Evolutionary conservation across 1,140 invertebrate genomes (phyloP).

Genomic region (Formica selysi): DNA sequence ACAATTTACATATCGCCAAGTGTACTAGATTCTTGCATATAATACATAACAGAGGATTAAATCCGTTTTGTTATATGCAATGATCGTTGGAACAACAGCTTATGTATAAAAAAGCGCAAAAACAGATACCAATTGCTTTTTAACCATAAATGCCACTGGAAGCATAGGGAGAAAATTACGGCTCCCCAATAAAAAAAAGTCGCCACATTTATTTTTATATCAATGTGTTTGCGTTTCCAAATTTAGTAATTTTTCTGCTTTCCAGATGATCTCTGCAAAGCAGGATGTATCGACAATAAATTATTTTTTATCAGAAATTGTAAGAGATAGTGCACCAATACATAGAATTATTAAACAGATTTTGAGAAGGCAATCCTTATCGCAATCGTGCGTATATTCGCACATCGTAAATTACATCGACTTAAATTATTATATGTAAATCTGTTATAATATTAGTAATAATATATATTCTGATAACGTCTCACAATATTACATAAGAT

Average conservation of each 20-base stretch:
- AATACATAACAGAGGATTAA: neutral
- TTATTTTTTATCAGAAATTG: too few species aligned
- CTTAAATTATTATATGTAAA: neutral
- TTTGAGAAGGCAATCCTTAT: too few species aligned
- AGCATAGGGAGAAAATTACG: neutral
- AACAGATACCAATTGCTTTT: neutral
- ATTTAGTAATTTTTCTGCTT: too few species aligned
- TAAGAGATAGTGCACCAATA: neutral
- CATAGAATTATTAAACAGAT: neutral
- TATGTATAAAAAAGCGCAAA: neutral
- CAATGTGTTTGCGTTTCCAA: neutral
- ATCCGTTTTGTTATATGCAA: neutral
- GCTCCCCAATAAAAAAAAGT: neutral
- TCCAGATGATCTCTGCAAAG: too few species aligned
- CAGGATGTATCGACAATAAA: too few species aligned
- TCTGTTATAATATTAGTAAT: neutral
- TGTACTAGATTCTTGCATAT: neutral
- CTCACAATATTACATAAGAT: neutral
- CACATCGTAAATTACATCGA: neutral
- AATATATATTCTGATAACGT: neutral
- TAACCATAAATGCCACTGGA: neutral
- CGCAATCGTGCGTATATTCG: too few species aligned
- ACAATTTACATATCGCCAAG: neutral
- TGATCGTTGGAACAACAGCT: neutral
- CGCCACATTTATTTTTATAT: neutral